Percentiles rank a stretch among this genome's conserved stretches.
phyloP scores from a whole-genome alignment of 2,888 invertebrate genomes.

The Polyommatus iphigenia region DNA sequence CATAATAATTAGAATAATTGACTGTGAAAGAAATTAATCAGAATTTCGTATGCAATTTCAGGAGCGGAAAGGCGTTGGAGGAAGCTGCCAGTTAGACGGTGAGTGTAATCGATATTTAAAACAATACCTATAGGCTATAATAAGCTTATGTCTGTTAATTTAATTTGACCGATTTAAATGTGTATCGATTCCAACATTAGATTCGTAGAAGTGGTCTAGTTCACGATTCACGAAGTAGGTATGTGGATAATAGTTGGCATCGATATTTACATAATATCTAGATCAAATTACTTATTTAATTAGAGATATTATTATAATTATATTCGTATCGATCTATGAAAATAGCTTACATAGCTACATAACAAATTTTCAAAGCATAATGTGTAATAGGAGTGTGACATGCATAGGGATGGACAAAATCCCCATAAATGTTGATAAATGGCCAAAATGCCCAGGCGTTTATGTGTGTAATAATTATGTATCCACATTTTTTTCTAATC shows the following conservation, averaged over 20 bases:
- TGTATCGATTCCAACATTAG: background rate
- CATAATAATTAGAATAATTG: constrained; percentile 38
- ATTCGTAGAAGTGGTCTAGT: background rate
- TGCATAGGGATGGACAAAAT: too few relatives aligned
- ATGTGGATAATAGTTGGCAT: background rate
- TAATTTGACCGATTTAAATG: background rate
- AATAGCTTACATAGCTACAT: too few relatives aligned
- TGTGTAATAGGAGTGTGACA: too few relatives aligned
- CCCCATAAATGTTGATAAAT: too few relatives aligned
- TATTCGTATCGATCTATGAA: too few relatives aligned
- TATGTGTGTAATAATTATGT: too few relatives aligned
- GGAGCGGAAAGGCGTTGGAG: background rate
- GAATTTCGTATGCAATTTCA: constrained; percentile 22
- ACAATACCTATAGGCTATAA: constrained; percentile 9
- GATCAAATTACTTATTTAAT: background rate
- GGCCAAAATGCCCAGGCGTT: too few relatives aligned
- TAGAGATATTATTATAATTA: too few relatives aligned
- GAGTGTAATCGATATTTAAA: constrained; percentile 30
- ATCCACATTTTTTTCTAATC: too few relatives aligned
- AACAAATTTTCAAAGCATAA: too few relatives aligned
- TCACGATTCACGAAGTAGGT: too few relatives aligned
- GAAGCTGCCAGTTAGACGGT: constrained; percentile 4
- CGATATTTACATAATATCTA: background rate
- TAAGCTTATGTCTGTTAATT: background rate
- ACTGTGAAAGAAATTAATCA: background rate